Conservation (phyloP, 2,113 vertebrate species). For the Kryptolebias marmoratus region DNA sequence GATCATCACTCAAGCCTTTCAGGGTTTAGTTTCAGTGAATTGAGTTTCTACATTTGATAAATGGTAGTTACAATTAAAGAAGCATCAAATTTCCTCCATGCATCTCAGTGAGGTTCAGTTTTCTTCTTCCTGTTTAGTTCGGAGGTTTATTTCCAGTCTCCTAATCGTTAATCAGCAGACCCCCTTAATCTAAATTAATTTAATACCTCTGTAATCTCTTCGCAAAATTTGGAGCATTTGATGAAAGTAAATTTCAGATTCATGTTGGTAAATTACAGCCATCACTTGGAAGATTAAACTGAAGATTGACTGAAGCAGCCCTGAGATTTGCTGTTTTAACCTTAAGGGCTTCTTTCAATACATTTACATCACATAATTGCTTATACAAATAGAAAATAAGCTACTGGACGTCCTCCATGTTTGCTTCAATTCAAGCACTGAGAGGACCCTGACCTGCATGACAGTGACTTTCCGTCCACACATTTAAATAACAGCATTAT, state of each 20-base stretch:
- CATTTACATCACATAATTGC: background rate
- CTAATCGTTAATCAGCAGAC: background rate
- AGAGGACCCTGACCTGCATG: background rate
- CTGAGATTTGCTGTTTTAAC: background rate
- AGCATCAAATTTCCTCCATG: no score
- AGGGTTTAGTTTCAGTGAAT: no score
- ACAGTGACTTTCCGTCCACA: no score
- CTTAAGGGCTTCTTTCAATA: background rate
- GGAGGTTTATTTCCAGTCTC: background rate
- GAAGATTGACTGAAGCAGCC: background rate
- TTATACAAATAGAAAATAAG: background rate
- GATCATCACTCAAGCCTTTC: no score
- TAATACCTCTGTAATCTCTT: constrained; percentile 10
- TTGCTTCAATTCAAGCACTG: background rate
- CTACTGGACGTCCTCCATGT: background rate
- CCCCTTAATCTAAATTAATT: background rate
- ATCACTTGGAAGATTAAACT: constrained; percentile 1
- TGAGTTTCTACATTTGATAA: no score
- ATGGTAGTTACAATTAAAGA: no score
- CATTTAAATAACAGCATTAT: constrained; percentile 2
- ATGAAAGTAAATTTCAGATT: constrained; percentile 6
- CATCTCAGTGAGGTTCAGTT: no score
- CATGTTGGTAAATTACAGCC: constrained; percentile 7
- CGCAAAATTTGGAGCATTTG: background rate
- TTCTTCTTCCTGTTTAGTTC: no score